Evolutionary conservation across 2,113 vertebrate species (phyloP).

Genomic region (Myrmecophaga tridactyla): DNA sequence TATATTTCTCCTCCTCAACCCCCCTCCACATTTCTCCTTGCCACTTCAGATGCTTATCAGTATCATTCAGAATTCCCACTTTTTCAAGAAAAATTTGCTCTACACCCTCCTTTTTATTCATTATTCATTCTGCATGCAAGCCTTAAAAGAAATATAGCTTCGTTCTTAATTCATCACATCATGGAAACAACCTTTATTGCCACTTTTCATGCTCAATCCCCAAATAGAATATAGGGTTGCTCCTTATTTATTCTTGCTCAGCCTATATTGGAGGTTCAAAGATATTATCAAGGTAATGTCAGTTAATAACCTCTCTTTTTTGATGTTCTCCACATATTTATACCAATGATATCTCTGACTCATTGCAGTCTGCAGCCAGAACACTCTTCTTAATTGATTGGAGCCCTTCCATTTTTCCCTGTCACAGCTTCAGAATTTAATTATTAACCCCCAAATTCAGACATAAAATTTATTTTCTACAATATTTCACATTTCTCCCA

Average conservation of each 20-base stretch:
- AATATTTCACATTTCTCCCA: background rate
- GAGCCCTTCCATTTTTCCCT: background rate
- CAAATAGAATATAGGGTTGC: background rate
- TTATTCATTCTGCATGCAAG: background rate
- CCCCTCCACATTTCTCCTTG: background rate
- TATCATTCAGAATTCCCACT: background rate
- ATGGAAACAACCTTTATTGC: background rate
- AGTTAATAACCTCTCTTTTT: background rate
- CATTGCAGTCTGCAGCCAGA: background rate
- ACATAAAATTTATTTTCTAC: background rate
- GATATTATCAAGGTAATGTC: background rate
- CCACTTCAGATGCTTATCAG: background rate
- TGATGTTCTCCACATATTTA: background rate
- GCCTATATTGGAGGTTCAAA: background rate
- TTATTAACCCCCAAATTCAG: background rate
- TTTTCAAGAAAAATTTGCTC: background rate
- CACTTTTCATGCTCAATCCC: background rate
- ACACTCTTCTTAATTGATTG: background rate
- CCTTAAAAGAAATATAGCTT: background rate
- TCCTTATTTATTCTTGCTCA: background rate
- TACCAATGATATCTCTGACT: background rate
- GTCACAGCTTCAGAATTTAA: background rate
- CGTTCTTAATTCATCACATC: background rate
- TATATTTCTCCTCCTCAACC: background rate
- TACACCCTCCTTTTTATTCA: background rate